Percentiles rank a stretch among this genome's conserved stretches.
Evolutionary conservation across 1,140 invertebrate genomes (phyloP).

Genomic region (Mya arenaria): DNA sequence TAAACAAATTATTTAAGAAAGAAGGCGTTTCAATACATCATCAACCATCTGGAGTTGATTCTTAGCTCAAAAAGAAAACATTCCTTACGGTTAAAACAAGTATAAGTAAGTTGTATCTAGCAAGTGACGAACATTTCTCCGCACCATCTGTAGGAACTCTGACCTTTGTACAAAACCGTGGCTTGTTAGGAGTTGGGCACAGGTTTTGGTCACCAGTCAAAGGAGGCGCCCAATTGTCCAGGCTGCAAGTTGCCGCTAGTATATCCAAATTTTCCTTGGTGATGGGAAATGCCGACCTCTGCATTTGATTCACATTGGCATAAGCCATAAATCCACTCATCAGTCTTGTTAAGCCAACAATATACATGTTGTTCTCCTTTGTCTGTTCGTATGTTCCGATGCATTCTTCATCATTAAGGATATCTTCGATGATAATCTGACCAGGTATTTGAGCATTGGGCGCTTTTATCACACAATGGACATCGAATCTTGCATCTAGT

Average conservation of each 20-base stretch:
- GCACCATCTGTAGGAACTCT: constrained; percentile 1
- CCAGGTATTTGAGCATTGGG: constrained; percentile 12
- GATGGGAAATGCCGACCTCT: constrained; percentile 36
- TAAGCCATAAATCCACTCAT: constrained; percentile 38
- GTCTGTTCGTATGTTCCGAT: constrained; percentile 24
- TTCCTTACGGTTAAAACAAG: too few species aligned
- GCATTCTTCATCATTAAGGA: constrained; percentile 16
- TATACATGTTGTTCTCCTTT: constrained; percentile 7
- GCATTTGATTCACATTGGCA: constrained; percentile 27
- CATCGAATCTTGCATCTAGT: constrained; percentile 37
- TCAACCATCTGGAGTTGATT: too few species aligned
- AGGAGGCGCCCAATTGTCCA: constrained; percentile 32
- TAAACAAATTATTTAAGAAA: too few species aligned
- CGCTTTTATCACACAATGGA: constrained; percentile 45
- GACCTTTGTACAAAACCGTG: constrained; percentile 49
- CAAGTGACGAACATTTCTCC: too few species aligned
- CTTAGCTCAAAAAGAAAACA: too few species aligned
- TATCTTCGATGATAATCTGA: constrained; percentile 43
- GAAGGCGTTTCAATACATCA: too few species aligned
- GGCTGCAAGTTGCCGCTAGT: constrained; percentile 29
- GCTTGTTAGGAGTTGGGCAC: constrained; percentile 20
- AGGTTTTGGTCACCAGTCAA: not conserved
- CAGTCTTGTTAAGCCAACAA: constrained; percentile 18
- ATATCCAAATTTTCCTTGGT: constrained; percentile 38
- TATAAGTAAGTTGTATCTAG: too few species aligned